Conservation (phyloP, 2,113 vertebrate species). For the Pagrus major region DNA sequence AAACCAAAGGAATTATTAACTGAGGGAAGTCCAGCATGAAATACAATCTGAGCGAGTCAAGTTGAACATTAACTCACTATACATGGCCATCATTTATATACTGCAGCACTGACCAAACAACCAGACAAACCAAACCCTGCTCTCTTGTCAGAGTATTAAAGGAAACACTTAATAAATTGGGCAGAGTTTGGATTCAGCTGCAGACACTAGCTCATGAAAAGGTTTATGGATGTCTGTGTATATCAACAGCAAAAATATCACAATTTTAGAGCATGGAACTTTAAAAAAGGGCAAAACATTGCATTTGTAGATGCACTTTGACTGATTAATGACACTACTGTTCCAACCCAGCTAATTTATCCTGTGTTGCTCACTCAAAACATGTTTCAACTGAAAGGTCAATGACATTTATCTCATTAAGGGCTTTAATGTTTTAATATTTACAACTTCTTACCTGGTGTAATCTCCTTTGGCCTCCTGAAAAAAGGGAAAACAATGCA, state of each 20-base stretch:
- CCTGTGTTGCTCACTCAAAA: background rate
- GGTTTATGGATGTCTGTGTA: background rate
- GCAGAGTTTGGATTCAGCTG: constrained; percentile 10
- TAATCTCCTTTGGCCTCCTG: constrained; percentile 97
- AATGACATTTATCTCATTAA: background rate
- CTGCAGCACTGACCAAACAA: constrained; percentile 60
- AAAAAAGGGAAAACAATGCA: constrained; percentile 74
- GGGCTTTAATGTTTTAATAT: background rate
- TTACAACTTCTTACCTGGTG: constrained; percentile 88
- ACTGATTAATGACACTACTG: background rate
- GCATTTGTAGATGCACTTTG: background rate
- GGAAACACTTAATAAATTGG: background rate
- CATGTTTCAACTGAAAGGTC: background rate
- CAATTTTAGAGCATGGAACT: background rate
- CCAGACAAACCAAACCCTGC: constrained; percentile 31
- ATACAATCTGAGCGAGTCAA: constrained; percentile 51
- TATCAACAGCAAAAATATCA: background rate
- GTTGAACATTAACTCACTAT: constrained; percentile 84
- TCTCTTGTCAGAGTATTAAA: constrained; percentile 2
- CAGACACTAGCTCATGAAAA: background rate
- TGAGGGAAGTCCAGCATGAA: constrained; percentile 21
- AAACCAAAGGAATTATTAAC: constrained; percentile 70
- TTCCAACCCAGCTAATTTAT: background rate
- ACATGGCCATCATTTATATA: constrained; percentile 30
- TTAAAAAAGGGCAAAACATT: background rate